These are phyloP conservation scores for Coreoperca whiteheadi DNA, from an alignment of 2,113 vertebrate genomes.

Conservation along the genomic window DNA sequence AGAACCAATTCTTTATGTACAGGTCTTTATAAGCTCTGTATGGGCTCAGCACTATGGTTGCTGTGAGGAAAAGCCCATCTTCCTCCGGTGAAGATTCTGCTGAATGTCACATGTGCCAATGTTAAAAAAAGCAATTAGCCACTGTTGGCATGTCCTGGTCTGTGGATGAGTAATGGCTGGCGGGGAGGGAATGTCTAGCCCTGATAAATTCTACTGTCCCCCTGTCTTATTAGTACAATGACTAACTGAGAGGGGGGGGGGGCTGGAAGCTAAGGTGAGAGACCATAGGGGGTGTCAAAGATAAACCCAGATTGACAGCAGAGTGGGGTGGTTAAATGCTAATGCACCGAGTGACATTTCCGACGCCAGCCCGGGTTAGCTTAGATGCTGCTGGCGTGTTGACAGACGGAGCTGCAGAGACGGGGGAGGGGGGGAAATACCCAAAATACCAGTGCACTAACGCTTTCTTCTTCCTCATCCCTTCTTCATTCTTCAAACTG, in stretches of 20 bases:
- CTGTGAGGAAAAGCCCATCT: slow-evolving; percentile 11
- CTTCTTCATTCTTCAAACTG: slow-evolving; percentile 49
- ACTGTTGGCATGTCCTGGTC: slow-evolving; percentile 74
- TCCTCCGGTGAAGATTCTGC: slow-evolving; percentile 11
- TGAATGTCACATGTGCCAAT: slow-evolving; percentile 77
- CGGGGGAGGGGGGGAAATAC: neutral
- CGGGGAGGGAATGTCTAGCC: slow-evolving; percentile 75
- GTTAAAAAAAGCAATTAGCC: slow-evolving; percentile 84
- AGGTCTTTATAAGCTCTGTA: neutral
- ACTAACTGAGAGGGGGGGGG: slow-evolving; percentile 56
- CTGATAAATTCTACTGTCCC: slow-evolving; percentile 83
- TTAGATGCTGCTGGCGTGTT: slow-evolving; percentile 65
- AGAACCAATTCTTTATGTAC: neutral
- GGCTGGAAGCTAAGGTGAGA: slow-evolving; percentile 61
- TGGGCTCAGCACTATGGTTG: neutral
- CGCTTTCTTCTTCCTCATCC: slow-evolving; percentile 34
- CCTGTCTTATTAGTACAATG: slow-evolving; percentile 81
- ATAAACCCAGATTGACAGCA: slow-evolving; percentile 86
- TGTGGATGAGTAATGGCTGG: slow-evolving; percentile 84
- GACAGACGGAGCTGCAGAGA: slow-evolving; percentile 62
- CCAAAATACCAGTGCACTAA: slow-evolving; percentile 62
- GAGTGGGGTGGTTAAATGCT: slow-evolving; percentile 83
- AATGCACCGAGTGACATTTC: slow-evolving; percentile 86
- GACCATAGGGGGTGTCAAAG: slow-evolving; percentile 77
- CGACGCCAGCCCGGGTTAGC: slow-evolving; percentile 71